Percentiles rank a stretch among this genome's conserved stretches.
These are phyloP conservation scores for Potorous gilbertii DNA, from an alignment of 2,797 vertebrate genomes.

Conservation along the genomic window DNA sequence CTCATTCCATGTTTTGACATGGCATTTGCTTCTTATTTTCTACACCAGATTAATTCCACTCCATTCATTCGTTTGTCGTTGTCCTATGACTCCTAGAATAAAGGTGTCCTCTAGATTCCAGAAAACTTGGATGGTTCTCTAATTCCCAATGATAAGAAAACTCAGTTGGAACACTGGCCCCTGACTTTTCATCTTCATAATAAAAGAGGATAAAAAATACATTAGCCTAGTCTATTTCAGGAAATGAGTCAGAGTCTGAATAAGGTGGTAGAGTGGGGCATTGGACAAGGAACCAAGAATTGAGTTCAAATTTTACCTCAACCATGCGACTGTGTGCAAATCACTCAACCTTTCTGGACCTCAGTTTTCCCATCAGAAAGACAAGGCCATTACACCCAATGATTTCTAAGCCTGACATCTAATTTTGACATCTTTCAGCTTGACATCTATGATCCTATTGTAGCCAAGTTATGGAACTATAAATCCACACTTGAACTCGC, in stretches of 20 bases:
- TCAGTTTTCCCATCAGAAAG: not conserved
- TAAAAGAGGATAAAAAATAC: not conserved
- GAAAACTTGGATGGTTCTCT: not conserved
- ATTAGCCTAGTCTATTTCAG: not conserved
- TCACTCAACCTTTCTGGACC: not conserved
- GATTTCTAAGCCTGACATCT: not conserved
- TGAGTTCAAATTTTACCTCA: not conserved
- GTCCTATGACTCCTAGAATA: not conserved
- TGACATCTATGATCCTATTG: not conserved
- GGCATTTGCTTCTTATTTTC: not conserved
- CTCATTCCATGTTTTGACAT: constrained; percentile 37
- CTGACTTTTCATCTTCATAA: not conserved
- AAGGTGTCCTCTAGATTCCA: not conserved
- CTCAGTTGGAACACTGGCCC: not conserved
- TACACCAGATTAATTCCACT: not conserved
- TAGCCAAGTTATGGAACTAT: not conserved
- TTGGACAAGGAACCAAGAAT: not conserved
- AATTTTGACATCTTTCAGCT: not conserved
- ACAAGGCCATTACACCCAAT: not conserved
- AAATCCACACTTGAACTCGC: not conserved
- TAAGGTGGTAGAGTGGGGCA: not conserved
- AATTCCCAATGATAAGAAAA: not conserved
- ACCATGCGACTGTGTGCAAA: not conserved
- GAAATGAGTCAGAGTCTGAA: not conserved
- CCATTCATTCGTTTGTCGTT: not conserved